phyloP scores from a whole-genome alignment of 2,888 invertebrate species.

The Tinea trinotella region DNA sequence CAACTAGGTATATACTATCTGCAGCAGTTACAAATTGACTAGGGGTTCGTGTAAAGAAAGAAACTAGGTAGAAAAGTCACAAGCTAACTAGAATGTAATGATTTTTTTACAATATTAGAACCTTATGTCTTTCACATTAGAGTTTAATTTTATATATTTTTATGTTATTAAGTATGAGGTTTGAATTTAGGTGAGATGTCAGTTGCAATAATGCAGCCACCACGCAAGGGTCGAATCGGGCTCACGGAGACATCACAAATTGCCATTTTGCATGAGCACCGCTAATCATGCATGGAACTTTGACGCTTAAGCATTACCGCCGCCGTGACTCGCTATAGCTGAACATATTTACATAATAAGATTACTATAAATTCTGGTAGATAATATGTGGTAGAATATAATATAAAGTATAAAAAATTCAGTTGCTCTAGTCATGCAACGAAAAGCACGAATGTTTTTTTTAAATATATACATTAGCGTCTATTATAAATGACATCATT shows the following conservation, averaged over 20 bases:
- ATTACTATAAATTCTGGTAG: background rate
- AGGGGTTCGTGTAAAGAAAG: background rate
- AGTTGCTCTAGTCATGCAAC: background rate
- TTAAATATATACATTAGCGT: too few species aligned
- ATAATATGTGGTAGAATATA: slow-evolving; percentile 6
- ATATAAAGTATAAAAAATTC: background rate
- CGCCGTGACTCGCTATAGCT: background rate
- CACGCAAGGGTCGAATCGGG: slow-evolving; percentile 1
- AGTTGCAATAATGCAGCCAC: slow-evolving; percentile 6
- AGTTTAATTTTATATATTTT: background rate
- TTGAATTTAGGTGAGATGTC: background rate
- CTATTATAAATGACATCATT: too few species aligned
- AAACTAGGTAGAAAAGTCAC: background rate
- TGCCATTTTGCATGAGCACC: slow-evolving; percentile 10
- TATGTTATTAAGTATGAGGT: background rate
- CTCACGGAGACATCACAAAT: slow-evolving; percentile 13
- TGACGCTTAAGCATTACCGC: slow-evolving; percentile 8
- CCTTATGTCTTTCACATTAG: background rate
- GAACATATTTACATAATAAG: background rate
- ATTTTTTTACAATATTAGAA: background rate
- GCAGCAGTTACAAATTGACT: background rate
- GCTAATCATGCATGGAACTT: slow-evolving; percentile 12
- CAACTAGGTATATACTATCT: slow-evolving; percentile 3
- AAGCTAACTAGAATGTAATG: too few species aligned
- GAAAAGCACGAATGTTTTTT: background rate